Base-by-base conservation (phyloP, 2,888 invertebrate genomes). In the Rugalucina vietnamica region DNA sequence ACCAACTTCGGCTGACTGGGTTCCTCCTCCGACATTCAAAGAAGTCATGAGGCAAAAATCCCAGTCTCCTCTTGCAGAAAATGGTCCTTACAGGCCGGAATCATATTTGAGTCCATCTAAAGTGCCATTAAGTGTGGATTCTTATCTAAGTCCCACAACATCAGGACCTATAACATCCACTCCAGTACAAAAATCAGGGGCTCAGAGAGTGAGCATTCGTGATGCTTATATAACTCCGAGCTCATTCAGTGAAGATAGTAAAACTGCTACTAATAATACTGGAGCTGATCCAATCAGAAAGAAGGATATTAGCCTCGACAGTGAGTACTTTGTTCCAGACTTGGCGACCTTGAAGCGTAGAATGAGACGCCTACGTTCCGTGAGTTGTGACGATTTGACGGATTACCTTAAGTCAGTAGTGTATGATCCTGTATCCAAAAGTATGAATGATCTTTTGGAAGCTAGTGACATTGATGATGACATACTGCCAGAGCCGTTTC, bases 371-470 rank as follows among this genome's bases (percentile, higher is more conserved):
- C 82, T 90, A 21, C 71, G 88, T 37, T 92, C 93, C 14, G 90
- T 89, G 14, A 93, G 93, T 82, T 93, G 93, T 85, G 93, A 93
- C 74, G 91, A 92, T 82, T 82, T 93, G 49, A 91, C 90, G 81
- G 90, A 90, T 71, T 90, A 91, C 78, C 87, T 91, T 85, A 83
- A 88, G 29, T 79, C 85, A 24, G 88, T 90, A 21, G 87, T 90
- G 29, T 88, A 90, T 81, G 82, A 87, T 60, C 82, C 86, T 18
- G 57, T 82, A 34, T 85, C 85, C 12, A 85, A 82, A 69, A 84
- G 85, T 54, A 85, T 77, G 82, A 78, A 74, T 75, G 81, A 85
- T 12, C 29, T 85, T 14, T 54, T 85, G n/a, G 84, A 85, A 34
- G 79, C 83, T 24, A 86, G 84, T 70, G 69, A 84, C 60, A 74